A percentile compares a stretch with the other conserved stretches of the same genome.
Conservation (phyloP, 2,113 vertebrate species). For the Smithornis capensis region DNA sequence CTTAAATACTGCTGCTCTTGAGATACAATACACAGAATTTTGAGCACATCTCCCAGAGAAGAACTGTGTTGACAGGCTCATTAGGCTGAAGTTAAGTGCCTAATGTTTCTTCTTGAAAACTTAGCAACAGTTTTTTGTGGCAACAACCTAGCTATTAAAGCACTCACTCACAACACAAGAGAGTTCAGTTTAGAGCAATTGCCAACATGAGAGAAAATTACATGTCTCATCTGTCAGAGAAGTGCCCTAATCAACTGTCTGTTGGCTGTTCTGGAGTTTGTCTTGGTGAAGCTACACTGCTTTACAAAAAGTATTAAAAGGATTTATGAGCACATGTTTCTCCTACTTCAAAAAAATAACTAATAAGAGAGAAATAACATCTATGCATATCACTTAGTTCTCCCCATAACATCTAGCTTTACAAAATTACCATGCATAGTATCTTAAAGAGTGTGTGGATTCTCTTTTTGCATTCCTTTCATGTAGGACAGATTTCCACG, state of each 20-base stretch:
- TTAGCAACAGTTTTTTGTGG: neutral
- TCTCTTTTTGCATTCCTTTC: neutral
- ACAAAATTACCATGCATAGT: neutral
- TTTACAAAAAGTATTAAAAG: neutral
- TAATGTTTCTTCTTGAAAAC: neutral
- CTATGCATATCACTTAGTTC: neutral
- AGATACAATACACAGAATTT: neutral
- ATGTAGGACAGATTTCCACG: accelerated
- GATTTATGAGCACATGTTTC: neutral
- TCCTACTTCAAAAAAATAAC: neutral
- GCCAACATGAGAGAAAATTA: neutral
- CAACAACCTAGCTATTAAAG: neutral
- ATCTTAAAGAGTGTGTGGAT: neutral
- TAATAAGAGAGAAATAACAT: neutral
- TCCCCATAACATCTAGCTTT: neutral
- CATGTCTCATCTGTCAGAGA: neutral
- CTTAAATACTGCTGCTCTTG: neutral
- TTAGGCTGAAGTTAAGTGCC: neutral
- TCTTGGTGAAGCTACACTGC: neutral
- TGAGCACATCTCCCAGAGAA: neutral
- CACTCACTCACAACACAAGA: neutral
- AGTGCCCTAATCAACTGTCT: neutral
- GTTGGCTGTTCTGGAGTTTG: neutral
- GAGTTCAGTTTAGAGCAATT: neutral
- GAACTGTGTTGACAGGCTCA: neutral